phyloP scores from a whole-genome alignment of 2,888 invertebrate genomes.

The Dastarcus helophoroides region DNA sequence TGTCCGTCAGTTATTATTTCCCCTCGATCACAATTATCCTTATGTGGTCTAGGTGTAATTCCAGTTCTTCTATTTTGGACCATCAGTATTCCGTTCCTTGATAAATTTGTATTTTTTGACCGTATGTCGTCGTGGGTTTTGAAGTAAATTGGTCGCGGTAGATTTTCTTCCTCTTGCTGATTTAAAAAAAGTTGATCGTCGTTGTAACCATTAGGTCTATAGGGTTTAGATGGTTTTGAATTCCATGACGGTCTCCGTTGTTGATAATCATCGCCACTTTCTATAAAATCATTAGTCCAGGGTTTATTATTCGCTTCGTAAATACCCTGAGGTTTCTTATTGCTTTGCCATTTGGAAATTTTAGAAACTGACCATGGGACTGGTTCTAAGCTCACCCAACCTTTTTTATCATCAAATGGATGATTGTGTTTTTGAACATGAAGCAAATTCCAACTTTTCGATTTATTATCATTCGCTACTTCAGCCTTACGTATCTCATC shows the following conservation, averaged over 20 bases:
- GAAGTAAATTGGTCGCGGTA: slow-evolving; percentile 6
- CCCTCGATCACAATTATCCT: slow-evolving; percentile 10
- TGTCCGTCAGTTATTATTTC: slow-evolving; percentile 45
- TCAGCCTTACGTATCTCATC: slow-evolving; percentile 9
- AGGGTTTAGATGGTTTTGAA: slow-evolving; percentile 14
- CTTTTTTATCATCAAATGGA: slow-evolving; percentile 57
- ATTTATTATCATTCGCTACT: slow-evolving; percentile 29
- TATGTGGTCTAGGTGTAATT: slow-evolving; percentile 33
- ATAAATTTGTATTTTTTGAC: slow-evolving; percentile 24
- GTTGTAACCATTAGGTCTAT: too few relatives aligned
- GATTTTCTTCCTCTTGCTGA: too few relatives aligned
- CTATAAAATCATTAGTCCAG: slow-evolving; percentile 13
- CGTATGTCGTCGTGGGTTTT: slow-evolving; percentile 15
- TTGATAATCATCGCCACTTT: slow-evolving; percentile 21
- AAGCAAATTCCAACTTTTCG: slow-evolving; percentile 42
- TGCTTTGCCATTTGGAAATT: slow-evolving; percentile 66
- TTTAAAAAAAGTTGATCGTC: too few relatives aligned
- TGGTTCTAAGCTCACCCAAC: slow-evolving; percentile 67
- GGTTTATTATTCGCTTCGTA: slow-evolving; percentile 28
- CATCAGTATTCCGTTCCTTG: slow-evolving; percentile 16
- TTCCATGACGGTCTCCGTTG: slow-evolving; percentile 16
- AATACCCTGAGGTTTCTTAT: slow-evolving; percentile 32
- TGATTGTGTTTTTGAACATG: slow-evolving; percentile 43
- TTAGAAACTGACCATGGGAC: slow-evolving; percentile 72
- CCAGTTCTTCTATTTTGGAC: slow-evolving; percentile 25